These are phyloP conservation scores for Ibycter americanus DNA, from an alignment of 2,797 vertebrate species.

Conservation along the genomic window DNA sequence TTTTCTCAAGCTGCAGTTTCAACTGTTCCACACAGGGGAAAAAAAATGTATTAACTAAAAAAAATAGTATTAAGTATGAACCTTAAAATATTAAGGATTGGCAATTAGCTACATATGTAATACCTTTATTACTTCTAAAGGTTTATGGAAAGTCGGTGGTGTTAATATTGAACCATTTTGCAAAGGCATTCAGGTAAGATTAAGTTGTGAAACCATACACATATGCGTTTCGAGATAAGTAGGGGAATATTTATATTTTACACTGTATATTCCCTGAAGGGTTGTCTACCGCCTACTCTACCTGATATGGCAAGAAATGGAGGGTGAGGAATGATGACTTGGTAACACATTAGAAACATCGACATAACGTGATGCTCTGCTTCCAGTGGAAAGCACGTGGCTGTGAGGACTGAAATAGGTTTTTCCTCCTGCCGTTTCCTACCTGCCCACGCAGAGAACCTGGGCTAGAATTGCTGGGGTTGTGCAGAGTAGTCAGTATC, in stretches of 20 bases:
- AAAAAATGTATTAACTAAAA: not conserved
- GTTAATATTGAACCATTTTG: not conserved
- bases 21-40: not conserved
- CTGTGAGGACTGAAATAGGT: not conserved
- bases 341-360: not conserved
- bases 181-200: not conserved
- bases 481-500: not conserved
- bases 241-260: not conserved
- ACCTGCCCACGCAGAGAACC: not conserved
- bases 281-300: not conserved
- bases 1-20: not conserved
- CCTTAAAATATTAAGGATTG: not conserved
- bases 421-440: not conserved
- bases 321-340: not conserved
- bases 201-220: not conserved
- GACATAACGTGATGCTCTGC: rapidly evolving
- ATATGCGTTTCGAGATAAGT: not conserved
- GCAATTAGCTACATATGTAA: not conserved
- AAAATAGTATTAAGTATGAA: not conserved
- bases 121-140: not conserved
- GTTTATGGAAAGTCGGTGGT: not conserved
- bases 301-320: not conserved
- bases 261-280: not conserved
- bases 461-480: not conserved
- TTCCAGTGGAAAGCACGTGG: not conserved